These are phyloP conservation scores for Ypsolopha sequella DNA, from an alignment of 2,888 invertebrate species.

Conservation along the genomic window DNA sequence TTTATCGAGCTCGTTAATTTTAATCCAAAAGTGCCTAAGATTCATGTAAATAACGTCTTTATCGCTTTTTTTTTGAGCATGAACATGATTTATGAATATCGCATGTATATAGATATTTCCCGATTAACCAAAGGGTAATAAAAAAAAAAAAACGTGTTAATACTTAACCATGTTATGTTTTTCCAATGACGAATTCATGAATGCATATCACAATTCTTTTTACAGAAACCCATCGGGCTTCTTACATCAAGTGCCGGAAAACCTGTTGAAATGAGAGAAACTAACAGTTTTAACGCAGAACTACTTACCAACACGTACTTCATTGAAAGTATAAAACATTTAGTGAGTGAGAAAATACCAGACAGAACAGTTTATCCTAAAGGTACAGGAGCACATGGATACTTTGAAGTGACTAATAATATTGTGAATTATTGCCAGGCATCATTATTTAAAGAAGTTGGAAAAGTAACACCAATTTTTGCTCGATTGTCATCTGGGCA, in stretches of 20 bases:
- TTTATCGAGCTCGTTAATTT: too few species aligned
- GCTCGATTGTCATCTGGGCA: constrained; percentile 83
- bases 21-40: too few species aligned
- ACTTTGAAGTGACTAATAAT: constrained; percentile 86
- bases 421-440: constrained; percentile 82
- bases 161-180: neutral
- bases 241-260: constrained; percentile 82
- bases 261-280: constrained; percentile 78
- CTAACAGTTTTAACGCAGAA: constrained; percentile 80
- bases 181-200: neutral
- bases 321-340: constrained; percentile 72
- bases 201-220: constrained; percentile 12
- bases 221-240: constrained; percentile 59
- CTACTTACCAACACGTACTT: constrained; percentile 81
- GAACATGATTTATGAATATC: too few species aligned
- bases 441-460: constrained; percentile 77
- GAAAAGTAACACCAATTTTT: constrained; percentile 82
- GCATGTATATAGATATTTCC: too few species aligned
- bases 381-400: constrained; percentile 88
- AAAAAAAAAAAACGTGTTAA: too few species aligned
- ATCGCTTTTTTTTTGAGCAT: too few species aligned
- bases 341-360: constrained; percentile 81
- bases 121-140: too few species aligned
- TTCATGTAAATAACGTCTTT: too few species aligned
- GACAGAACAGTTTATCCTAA: constrained; percentile 94